phyloP scores from a whole-genome alignment of 2,797 vertebrate genomes.

The Hafferia zeledoni region DNA sequence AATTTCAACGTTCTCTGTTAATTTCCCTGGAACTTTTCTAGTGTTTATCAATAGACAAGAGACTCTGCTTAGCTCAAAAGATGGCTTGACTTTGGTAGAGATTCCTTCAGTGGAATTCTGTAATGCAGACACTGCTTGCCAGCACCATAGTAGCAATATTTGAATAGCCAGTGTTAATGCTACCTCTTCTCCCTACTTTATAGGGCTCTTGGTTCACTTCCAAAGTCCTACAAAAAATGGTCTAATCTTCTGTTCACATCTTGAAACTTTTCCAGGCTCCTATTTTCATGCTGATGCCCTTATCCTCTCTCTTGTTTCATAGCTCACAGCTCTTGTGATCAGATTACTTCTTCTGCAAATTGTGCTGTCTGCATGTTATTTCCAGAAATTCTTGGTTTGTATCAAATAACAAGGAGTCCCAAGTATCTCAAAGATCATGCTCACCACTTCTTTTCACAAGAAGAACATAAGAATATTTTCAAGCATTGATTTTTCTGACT shows the following conservation, averaged over 20 bases:
- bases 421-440: background rate
- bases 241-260: background rate
- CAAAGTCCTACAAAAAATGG: background rate
- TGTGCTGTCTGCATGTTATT: background rate
- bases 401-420: background rate
- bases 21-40: background rate
- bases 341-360: background rate
- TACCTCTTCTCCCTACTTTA: background rate
- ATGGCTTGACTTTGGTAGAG: background rate
- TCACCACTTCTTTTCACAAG: background rate
- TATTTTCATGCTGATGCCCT: background rate
- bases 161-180: background rate
- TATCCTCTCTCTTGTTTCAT: background rate
- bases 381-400: constrained; percentile 1
- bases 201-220: background rate
- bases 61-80: background rate
- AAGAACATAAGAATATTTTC: background rate
- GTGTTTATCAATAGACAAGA: background rate
- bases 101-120: background rate
- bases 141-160: background rate
- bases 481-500: background rate
- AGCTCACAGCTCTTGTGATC: background rate
- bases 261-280: background rate
- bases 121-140: background rate
- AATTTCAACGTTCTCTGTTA: background rate